Percentiles rank a stretch among this genome's conserved stretches.
These are phyloP conservation scores for Matsumurasca onukii DNA, from an alignment of 1,140 invertebrate species.

Conservation along the genomic window DNA sequence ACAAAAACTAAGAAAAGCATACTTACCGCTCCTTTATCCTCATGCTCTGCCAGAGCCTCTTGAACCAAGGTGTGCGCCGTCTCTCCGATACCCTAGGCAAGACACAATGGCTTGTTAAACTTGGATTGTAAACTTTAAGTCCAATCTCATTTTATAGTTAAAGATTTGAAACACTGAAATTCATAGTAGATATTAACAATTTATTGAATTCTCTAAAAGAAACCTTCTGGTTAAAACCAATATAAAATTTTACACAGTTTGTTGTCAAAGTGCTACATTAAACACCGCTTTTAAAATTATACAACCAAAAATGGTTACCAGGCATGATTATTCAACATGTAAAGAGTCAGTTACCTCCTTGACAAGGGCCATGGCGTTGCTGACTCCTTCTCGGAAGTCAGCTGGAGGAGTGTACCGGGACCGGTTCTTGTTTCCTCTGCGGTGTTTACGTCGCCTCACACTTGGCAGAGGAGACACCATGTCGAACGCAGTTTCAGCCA, in stretches of 20 bases:
- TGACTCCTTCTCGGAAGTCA: conserved; percentile 89
- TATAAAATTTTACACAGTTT: too few species aligned
- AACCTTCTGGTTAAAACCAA: too few species aligned
- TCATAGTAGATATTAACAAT: too few species aligned
- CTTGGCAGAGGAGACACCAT: conserved; percentile 92
- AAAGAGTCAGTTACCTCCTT: conserved; percentile 72
- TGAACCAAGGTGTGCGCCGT: conserved; percentile 80
- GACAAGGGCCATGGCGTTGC: conserved; percentile 84
- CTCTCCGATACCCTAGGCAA: conserved; percentile 88
- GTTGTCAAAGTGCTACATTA: too few species aligned
- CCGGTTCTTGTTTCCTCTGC: conserved; percentile 56
- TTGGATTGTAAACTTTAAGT: background rate
- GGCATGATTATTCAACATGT: too few species aligned
- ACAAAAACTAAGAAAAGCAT: too few species aligned
- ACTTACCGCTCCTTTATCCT: conserved; percentile 75
- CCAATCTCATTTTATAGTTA: too few species aligned
- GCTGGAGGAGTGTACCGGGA: conserved; percentile 72
- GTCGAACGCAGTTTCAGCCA: conserved; percentile 92
- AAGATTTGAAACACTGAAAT: too few species aligned
- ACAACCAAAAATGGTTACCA: too few species aligned
- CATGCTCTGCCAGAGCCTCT: conserved; percentile 82
- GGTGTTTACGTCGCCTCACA: conserved; percentile 51
- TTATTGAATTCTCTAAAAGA: too few species aligned
- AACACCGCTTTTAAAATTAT: too few species aligned
- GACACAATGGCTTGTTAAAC: background rate